Evolutionary conservation across 2,113 vertebrate species (phyloP), one percentile per base, ranked within the genome.

Genomic region (Paracanthobrama guichenoti): DNA sequence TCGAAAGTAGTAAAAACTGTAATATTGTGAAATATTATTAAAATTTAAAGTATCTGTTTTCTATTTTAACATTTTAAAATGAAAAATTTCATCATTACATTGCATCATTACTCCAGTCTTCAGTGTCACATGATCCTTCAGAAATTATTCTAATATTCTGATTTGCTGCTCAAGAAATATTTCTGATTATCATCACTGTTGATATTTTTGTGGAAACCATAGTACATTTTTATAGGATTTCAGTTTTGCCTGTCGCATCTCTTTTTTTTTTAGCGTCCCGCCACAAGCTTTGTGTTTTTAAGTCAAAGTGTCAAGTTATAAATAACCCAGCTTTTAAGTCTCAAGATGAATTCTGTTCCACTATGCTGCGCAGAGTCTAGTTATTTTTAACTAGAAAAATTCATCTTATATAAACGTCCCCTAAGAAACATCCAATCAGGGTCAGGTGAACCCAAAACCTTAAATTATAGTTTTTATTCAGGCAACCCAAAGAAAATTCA

Each of bases 51-150:
- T 20, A 55, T 46, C 46, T 22, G 53, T 22, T 55, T 55, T 20
- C 53, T 20, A 22, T 69, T 35, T 39, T 69, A 22, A 69, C 20
- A 69, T 69, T 69, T 69, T 42, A n/a, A 69, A 69, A 69, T 69
- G 18, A 4, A 69, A 8, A 14, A 31, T 67, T 39, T 67, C 18
- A 53, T n/a, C n/a, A n/a, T n/a, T n/a, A n/a, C n/a, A n/a, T n/a
- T n/a, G 16, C 50, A 39, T 39, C 3, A 31, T 66, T 66, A 18
- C 14, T 66, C 13, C 26, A 39, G 8, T 35, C 16, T 66, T 67
- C 7, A 9, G 28, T 64, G 26, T 66, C 26, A 31, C 62, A 66
- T 66, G 28, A 35, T 35, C 13, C 26, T 31, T 13, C 46, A 48
- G 46, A 14, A 31, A 7, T 64, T 2, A 31, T 16, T 62, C 24